Percentiles rank a stretch among this genome's conserved stretches.
phyloP scores from a whole-genome alignment of 2,113 vertebrate species.

The Tautogolabrus adspersus region DNA sequence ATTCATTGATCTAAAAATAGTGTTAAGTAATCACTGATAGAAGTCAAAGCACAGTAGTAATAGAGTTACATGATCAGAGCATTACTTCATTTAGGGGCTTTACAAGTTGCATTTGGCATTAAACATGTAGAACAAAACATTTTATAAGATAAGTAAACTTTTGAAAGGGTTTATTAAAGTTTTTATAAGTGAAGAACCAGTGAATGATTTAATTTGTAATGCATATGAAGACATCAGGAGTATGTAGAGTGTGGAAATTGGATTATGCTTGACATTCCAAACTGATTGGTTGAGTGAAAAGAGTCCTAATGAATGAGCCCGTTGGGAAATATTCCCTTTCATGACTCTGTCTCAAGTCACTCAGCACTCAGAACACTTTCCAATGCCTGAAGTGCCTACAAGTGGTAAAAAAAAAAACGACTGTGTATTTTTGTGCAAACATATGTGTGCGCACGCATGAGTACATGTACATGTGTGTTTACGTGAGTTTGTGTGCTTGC shows the following conservation, averaged over 20 bases:
- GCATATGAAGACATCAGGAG: slow-evolving; percentile 30
- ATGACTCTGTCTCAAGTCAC: slow-evolving; percentile 55
- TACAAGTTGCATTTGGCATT: neutral
- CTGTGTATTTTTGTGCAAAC: slow-evolving; percentile 44
- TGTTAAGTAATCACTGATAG: neutral
- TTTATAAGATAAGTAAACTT: neutral
- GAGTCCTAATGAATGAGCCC: slow-evolving; percentile 52
- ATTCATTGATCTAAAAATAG: slow-evolving; percentile 9
- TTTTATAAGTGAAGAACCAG: neutral
- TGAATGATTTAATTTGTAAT: slow-evolving; percentile 5
- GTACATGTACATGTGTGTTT: neutral
- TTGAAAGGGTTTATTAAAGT: neutral
- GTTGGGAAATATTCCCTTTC: slow-evolving; percentile 67
- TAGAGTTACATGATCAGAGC: neutral
- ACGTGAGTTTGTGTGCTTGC: slow-evolving; percentile 5
- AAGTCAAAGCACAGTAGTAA: slow-evolving; percentile 3
- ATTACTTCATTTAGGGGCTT: neutral
- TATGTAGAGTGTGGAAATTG: slow-evolving; percentile 52
- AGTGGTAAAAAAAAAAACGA: slow-evolving; percentile 53
- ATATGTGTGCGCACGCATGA: neutral
- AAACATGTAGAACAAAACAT: neutral
- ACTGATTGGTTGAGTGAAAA: slow-evolving; percentile 56
- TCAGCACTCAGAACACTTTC: slow-evolving; percentile 61
- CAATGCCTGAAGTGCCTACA: slow-evolving; percentile 37
- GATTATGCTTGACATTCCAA: slow-evolving; percentile 64